Evolutionary conservation across 1,140 invertebrate species (phyloP).

Genomic region (Drosophila mayri): DNA sequence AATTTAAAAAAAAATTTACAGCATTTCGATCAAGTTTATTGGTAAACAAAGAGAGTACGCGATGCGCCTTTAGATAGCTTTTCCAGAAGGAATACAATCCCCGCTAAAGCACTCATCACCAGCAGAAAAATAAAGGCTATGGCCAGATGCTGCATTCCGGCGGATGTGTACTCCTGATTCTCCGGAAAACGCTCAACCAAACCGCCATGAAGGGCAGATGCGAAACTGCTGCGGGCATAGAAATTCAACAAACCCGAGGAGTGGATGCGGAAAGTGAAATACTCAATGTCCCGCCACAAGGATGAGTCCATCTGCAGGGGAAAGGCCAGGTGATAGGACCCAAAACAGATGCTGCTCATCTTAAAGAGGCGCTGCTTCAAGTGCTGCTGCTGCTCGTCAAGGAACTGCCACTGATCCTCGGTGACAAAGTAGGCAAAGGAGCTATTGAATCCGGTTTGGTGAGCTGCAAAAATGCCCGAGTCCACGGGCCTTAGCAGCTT

Average conservation of each 20-base stretch:
- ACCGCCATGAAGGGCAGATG: constrained; percentile 58
- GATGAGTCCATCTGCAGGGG: constrained; percentile 72
- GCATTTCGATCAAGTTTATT: neutral
- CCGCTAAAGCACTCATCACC: constrained; percentile 44
- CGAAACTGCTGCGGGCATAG: constrained; percentile 70
- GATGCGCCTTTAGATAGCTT: constrained; percentile 1
- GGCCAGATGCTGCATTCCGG: constrained; percentile 59
- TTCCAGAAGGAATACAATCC: constrained; percentile 47
- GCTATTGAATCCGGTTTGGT: constrained; percentile 61
- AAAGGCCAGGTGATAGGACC: constrained; percentile 70
- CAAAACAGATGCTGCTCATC: constrained; percentile 69
- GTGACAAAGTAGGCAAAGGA: constrained; percentile 73
- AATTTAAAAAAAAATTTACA: neutral
- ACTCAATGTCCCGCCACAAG: constrained; percentile 70
- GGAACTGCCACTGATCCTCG: constrained; percentile 71
- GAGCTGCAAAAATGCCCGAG: constrained; percentile 49
- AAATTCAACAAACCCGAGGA: constrained; percentile 65
- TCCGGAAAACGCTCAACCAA: constrained; percentile 59
- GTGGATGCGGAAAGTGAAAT: constrained; percentile 67
- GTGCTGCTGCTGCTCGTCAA: constrained; percentile 69
- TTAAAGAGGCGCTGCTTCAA: constrained; percentile 64
- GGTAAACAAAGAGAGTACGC: neutral
- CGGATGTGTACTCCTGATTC: constrained; percentile 54
- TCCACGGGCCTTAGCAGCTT: constrained; percentile 65
- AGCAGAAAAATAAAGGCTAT: constrained; percentile 64